phyloP scores from a whole-genome alignment of 2,113 vertebrate genomes.

The Etheostoma spectabile region DNA sequence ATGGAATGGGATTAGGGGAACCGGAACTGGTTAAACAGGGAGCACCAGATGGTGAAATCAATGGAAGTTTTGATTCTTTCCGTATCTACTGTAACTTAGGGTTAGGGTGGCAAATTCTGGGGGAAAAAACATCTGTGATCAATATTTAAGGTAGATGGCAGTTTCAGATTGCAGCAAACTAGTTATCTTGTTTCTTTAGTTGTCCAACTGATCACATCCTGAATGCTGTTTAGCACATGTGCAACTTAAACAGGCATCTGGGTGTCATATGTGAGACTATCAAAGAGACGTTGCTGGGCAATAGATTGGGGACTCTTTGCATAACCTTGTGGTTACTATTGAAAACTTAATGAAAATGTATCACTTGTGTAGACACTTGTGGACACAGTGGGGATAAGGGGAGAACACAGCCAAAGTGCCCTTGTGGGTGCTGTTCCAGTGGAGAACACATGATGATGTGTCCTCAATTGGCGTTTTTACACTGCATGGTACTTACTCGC shows the following conservation, averaged over 20 bases:
- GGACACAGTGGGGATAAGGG: too few relatives aligned
- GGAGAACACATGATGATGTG: too few relatives aligned
- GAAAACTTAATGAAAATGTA: background rate
- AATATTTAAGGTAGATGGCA: conserved; percentile 40
- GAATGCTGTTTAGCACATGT: conserved; percentile 53
- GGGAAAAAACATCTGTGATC: conserved; percentile 24
- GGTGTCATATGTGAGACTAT: conserved; percentile 62
- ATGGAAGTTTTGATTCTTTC: conserved; percentile 43
- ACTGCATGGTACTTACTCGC: too few relatives aligned
- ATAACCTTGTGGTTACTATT: background rate
- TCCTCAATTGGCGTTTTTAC: too few relatives aligned
- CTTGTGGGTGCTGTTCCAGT: too few relatives aligned
- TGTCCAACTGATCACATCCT: conserved; percentile 55
- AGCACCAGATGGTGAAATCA: conserved; percentile 52
- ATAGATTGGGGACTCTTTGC: conserved; percentile 23
- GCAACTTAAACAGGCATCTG: conserved; percentile 68
- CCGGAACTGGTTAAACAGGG: conserved; percentile 39
- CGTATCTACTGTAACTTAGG: conserved; percentile 12
- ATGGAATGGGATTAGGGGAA: conserved; percentile 39
- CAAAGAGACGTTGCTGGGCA: conserved; percentile 41
- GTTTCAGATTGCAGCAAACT: conserved; percentile 32
- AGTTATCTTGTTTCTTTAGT: conserved; percentile 14
- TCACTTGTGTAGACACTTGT: too few relatives aligned
- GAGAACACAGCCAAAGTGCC: too few relatives aligned
- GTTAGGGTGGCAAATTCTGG: conserved; percentile 18